These are phyloP conservation scores for Hemicordylus capensis DNA, from an alignment of 2,113 vertebrate species.

Conservation along the genomic window DNA sequence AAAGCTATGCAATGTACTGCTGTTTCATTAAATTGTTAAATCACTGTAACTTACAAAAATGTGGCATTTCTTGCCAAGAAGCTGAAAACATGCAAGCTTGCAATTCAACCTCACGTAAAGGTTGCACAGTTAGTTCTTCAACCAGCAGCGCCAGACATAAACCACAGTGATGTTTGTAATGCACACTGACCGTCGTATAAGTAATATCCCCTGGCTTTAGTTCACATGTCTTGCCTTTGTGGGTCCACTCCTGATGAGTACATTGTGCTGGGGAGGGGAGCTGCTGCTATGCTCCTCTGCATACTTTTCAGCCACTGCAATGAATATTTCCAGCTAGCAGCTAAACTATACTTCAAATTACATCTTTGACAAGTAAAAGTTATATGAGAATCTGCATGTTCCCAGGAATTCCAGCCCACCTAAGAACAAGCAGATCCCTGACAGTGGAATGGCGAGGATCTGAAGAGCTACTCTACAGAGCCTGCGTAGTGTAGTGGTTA, in stretches of 20 bases:
- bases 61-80: neutral
- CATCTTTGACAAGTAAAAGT: neutral
- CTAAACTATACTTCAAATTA: neutral
- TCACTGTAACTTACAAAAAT: neutral
- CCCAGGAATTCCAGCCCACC: neutral
- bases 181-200: neutral
- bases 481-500: neutral
- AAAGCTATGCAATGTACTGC: neutral
- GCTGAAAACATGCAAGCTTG: slow-evolving; percentile 15
- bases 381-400: neutral
- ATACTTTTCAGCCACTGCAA: neutral
- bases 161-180: neutral
- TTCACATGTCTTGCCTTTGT: neutral
- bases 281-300: neutral
- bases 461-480: neutral
- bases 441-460: neutral
- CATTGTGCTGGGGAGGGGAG: neutral
- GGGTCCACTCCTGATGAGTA: neutral
- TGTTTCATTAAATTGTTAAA: slow-evolving; percentile 5
- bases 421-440: neutral
- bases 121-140: neutral
- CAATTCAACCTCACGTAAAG: neutral
- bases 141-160: neutral
- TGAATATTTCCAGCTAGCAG: neutral
- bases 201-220: neutral